These are phyloP conservation scores for Drosophila gunungcola DNA, from an alignment of 1,140 invertebrate genomes.

Conservation along the genomic window DNA sequence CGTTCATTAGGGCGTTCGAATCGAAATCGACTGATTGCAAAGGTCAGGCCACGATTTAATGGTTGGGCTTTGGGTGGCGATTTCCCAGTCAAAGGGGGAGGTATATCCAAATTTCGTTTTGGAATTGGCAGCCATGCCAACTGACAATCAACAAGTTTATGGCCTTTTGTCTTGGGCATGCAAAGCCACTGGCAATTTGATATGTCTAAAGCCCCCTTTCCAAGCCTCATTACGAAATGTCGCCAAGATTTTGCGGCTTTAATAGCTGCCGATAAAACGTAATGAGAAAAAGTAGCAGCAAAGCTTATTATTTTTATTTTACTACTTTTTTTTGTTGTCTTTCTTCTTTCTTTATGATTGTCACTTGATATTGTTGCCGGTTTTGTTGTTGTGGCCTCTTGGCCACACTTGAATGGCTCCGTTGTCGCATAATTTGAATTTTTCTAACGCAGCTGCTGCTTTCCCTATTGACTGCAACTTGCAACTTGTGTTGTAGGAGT, in stretches of 20 bases:
- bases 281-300: conserved; percentile 55
- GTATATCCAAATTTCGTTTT: conserved; percentile 18
- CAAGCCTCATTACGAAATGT: conserved; percentile 60
- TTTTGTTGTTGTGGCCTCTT: conserved; percentile 19
- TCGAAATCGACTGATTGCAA: conserved; percentile 28
- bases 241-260: conserved; percentile 62
- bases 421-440: conserved; percentile 62
- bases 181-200: conserved; percentile 38
- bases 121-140: conserved; percentile 34
- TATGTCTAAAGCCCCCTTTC: conserved; percentile 11
- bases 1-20: conserved; percentile 36
- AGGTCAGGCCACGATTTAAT: conserved; percentile 29
- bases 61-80: not conserved
- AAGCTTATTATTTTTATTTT: conserved; percentile 47
- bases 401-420: conserved; percentile 58
- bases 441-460: conserved; percentile 58
- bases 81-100: not conserved
- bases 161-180: conserved; percentile 44
- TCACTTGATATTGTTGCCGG: conserved; percentile 55
- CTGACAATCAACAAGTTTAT: conserved; percentile 48
- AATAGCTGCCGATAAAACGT: conserved; percentile 52
- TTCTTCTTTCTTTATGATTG: conserved; percentile 38
- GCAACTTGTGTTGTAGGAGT: conserved; percentile 48
- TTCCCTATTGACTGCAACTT: conserved; percentile 29
- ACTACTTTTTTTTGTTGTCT: conserved; percentile 15